Conservation (phyloP, 1,140 invertebrate genomes). For the Eubasilissa regina region DNA sequence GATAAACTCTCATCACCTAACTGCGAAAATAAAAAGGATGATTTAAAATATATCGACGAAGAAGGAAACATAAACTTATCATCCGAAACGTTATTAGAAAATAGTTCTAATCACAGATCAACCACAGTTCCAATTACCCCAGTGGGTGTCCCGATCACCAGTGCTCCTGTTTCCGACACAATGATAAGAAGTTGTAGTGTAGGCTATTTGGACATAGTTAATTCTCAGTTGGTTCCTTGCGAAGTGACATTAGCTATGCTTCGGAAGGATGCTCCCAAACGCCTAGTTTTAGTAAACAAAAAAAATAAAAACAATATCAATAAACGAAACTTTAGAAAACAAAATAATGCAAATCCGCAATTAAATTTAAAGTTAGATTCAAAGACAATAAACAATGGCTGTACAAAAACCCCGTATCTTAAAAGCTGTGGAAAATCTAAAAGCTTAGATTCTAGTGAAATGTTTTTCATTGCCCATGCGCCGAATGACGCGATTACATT, state of each 20-base stretch:
- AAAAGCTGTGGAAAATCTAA: constrained; percentile 86
- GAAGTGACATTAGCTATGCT: constrained; percentile 81
- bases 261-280: constrained; percentile 81
- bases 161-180: constrained; percentile 74
- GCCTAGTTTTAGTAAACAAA: constrained; percentile 81
- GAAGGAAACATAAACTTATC: constrained; percentile 70
- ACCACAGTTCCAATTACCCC: constrained; percentile 79
- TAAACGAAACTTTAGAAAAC: constrained; percentile 66
- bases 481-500: constrained; percentile 63
- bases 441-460: constrained; percentile 87
- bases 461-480: constrained; percentile 72
- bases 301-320: constrained; percentile 72
- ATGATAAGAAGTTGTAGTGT: constrained; percentile 89
- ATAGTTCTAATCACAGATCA: constrained; percentile 70
- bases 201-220: constrained; percentile 86
- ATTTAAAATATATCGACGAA: constrained; percentile 80
- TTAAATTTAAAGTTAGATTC: constrained; percentile 59
- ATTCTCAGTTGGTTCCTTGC: constrained; percentile 80
- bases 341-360: constrained; percentile 60
- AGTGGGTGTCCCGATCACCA: constrained; percentile 67
- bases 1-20: constrained; percentile 54
- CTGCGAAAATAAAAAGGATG: constrained; percentile 67
- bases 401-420: constrained; percentile 70
- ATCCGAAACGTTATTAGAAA: constrained; percentile 63
- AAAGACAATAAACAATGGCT: constrained; percentile 50